Evolutionary conservation across 2,797 vertebrate genomes (phyloP), one percentile per base, ranked within the genome.

Genomic region (Leuciscus waleckii): DNA sequence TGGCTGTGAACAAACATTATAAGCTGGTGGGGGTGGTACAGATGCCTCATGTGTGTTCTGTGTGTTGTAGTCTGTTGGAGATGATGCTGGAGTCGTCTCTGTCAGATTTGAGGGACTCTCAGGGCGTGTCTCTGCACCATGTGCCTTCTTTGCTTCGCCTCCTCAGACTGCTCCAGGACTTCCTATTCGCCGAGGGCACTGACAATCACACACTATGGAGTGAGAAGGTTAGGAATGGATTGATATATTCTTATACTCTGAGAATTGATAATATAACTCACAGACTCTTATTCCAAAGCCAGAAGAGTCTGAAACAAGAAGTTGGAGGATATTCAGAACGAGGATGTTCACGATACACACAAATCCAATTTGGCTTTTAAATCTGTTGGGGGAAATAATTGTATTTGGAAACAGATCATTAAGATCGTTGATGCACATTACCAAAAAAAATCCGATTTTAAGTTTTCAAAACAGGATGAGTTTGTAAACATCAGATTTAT

Each of bases 41-140:
- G 56, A 35, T 65, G 4, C 4, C 39, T 68, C 65, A 14, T 49
- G 39, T 78, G 75, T 76, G 61, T 74, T 83, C 49, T 87, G 74
- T 87, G 46, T 86, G 76, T 79, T 74, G 73, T 88, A 99, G 98
- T 93, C 93, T 99, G 79, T 90, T 99, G 93, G 98, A 99, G 95
- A 98, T 99, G 98, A 99, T 99, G 98, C 91, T 99, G 94, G 98
- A 99, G 92, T 99, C 98, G 0, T 97, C 97, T 0, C 88, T 98
- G 91, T 97, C 96, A 0, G 98, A 99, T 91, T 92, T 99, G 90
- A 96, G 97, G 88, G 97, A 97, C 4, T 93, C 95, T 0, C 92
- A 96, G 0, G 90, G 94, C 0, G 89, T 94, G 2, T 39, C 92
- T 21, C 90, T 96, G 88, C 94, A 96, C 0, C 96, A 98, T 92